phyloP scores from a whole-genome alignment of 2,888 invertebrate genomes.

The Pachydiplax longipennis region DNA sequence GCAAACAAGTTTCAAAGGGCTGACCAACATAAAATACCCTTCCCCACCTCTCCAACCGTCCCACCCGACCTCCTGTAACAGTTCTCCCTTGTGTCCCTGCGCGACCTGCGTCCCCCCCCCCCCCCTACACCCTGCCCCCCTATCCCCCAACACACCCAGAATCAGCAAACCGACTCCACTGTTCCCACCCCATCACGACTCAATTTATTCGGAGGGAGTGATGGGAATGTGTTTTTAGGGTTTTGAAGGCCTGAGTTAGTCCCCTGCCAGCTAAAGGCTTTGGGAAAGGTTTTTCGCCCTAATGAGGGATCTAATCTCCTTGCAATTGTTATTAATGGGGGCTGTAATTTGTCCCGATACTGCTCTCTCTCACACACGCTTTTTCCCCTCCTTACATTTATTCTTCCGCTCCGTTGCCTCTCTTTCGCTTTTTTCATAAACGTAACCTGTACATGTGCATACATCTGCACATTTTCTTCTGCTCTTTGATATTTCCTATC shows the following conservation, averaged over 20 bases:
- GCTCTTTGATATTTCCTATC: too few relatives aligned
- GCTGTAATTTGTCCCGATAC: neutral
- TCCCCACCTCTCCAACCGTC: neutral
- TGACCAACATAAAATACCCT: neutral
- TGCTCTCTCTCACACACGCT: neutral
- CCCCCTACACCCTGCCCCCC: neutral
- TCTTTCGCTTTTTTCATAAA: neutral
- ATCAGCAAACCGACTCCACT: neutral
- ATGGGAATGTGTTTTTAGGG: neutral
- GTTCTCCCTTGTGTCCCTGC: neutral
- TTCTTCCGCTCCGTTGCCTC: neutral
- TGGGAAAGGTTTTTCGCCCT: neutral
- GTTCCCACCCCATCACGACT: neutral
- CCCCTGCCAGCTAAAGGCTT: neutral
- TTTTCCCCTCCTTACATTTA: neutral
- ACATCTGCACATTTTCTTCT: too few relatives aligned
- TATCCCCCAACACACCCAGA: neutral
- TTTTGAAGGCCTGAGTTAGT: neutral
- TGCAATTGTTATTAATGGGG: neutral
- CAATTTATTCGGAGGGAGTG: neutral
- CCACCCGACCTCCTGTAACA: neutral
- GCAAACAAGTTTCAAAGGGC: conserved; percentile 14
- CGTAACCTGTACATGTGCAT: too few relatives aligned
- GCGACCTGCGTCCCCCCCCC: neutral
- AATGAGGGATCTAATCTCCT: conserved; percentile 1